Base-by-base conservation (phyloP, 2,113 vertebrate species). In the Clinocottus analis region DNA sequence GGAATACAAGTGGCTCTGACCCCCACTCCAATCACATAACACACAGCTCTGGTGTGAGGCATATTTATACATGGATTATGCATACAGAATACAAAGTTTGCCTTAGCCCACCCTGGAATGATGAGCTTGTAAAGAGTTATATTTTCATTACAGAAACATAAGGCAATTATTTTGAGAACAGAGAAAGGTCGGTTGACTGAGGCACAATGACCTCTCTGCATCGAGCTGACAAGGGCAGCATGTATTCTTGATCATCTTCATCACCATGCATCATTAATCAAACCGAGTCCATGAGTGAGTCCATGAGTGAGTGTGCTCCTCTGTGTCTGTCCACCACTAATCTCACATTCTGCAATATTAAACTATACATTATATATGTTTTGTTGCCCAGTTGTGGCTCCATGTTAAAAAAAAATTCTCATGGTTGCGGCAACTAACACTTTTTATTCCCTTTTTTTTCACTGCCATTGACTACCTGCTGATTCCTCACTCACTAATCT, bases 1-100 rank as follows among this genome's bases (percentile, higher is more conserved):
- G 94, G 95, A 96, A 94, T 95, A 95, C 94, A 96, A 95, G 90
- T 16, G 6, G 87, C 89, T 94, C 86, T 95, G 93, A 96, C 95
- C 92, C 92, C 79, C 77, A 76, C 84, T 95, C 89, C 89, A 85
- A 92, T 93, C 93, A 88, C 86, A 90, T 84, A 92, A 90, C 82
- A 81, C 87, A 86, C 80, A 75, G 88, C 87, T 90, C 75, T 45
- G 70, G 81, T 56, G 49, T 75, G 85, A 71, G 71, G 93, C 76
- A 66, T 92, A 72, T 93, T 96, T 95, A 91, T 93, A 84, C 85
- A 91, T 31, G 82, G 88, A 93, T 93, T 93, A 93, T 94, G 83
- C 47, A 89, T 87, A 79, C 86, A 69, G 84, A 86, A 80, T 92
- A 76, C 83, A 89, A 90, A 94, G 88, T 87, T 70, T 85, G 63